These are phyloP conservation scores for Hemiscyllium ocellatum DNA, from an alignment of 2,113 vertebrate species.

Conservation along the genomic window DNA sequence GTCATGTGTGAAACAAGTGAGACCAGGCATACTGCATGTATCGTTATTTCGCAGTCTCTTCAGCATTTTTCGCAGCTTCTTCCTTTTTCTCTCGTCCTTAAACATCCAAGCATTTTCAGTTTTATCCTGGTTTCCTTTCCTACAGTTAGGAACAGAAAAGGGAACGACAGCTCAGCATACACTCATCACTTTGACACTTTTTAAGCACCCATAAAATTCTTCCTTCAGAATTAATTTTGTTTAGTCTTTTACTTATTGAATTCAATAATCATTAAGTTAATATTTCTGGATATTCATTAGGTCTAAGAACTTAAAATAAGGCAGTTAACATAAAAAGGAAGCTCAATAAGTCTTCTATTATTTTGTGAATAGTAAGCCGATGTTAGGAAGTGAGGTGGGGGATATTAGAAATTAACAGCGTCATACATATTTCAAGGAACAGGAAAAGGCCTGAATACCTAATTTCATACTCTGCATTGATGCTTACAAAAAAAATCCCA, in stretches of 20 bases:
- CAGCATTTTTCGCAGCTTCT: slow-evolving; percentile 87
- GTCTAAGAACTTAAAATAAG: background rate
- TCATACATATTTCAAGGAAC: background rate
- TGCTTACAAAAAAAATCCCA: too few relatives aligned
- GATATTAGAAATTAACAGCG: background rate
- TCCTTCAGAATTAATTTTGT: background rate
- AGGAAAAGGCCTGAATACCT: background rate
- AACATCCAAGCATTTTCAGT: slow-evolving; percentile 77
- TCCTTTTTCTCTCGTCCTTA: slow-evolving; percentile 82
- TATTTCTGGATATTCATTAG: background rate
- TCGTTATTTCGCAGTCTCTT: slow-evolving; percentile 88
- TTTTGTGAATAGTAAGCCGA: background rate
- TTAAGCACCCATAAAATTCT: background rate
- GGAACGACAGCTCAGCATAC: background rate
- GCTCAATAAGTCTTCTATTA: background rate
- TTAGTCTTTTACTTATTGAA: background rate
- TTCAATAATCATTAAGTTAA: background rate
- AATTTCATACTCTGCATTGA: too few relatives aligned
- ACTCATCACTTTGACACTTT: background rate
- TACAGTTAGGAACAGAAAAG: slow-evolving; percentile 41
- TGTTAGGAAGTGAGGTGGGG: background rate
- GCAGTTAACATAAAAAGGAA: background rate
- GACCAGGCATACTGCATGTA: slow-evolving; percentile 93
- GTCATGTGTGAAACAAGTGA: slow-evolving; percentile 96
- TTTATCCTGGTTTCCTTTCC: slow-evolving; percentile 71